These are phyloP conservation scores for Aplodontia rufa DNA, from an alignment of 2,113 vertebrate species.

Conservation along the genomic window DNA sequence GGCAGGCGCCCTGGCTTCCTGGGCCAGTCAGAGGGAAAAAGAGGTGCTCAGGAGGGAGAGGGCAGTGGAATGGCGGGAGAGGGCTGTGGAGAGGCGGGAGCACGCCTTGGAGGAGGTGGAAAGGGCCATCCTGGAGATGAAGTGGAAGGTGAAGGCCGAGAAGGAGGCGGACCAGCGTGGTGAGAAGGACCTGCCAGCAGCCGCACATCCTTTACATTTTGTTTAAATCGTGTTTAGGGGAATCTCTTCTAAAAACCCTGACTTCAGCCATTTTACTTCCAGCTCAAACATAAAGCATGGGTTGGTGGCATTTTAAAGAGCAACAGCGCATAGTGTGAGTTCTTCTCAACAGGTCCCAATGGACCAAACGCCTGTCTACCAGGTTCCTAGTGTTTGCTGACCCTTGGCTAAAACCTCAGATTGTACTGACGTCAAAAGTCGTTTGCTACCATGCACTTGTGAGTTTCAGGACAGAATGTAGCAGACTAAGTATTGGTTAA, in stretches of 20 bases:
- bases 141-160: constrained; percentile 23
- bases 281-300: background rate
- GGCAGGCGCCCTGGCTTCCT: background rate
- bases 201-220: background rate
- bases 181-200: background rate
- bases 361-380: background rate
- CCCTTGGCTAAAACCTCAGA: background rate
- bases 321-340: background rate
- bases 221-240: background rate
- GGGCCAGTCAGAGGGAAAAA: constrained; percentile 56
- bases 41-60: constrained; percentile 48
- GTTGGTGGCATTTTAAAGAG: background rate
- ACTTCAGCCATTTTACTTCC: background rate
- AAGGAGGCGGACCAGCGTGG: background rate
- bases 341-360: background rate
- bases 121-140: constrained; percentile 50
- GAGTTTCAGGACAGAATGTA: background rate
- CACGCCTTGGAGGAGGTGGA: constrained; percentile 21
- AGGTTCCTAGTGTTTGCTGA: background rate
- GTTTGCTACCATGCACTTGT: background rate
- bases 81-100: constrained; percentile 29
- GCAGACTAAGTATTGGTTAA: background rate
- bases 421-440: background rate
- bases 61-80: constrained; percentile 25
- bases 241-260: background rate